Evolutionary conservation across 2,888 invertebrate genomes (phyloP), one percentile per base, ranked within the genome.

Genomic region (Melolontha melolontha): DNA sequence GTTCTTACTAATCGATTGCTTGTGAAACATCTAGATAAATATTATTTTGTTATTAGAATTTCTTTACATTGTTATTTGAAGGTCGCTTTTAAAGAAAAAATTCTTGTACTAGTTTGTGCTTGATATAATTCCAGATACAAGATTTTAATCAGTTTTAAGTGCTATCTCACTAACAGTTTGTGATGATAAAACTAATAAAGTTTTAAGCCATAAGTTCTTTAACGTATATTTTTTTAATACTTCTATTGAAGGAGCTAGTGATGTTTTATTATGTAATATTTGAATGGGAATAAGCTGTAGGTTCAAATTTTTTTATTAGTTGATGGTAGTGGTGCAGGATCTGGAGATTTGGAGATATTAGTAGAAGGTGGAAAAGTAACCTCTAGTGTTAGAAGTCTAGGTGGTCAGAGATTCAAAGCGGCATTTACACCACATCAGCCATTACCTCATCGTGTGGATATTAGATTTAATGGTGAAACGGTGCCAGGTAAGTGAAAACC

Each of bases 321-420:
- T 84, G 97, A 98, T 84, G 97, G 97, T 66, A 93, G 95, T 68
- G 89, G 91, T 73, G 97, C 98, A n/a, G 98, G 98, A 41, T 95
- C 96, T 2, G 98, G 98, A 12, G 97, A 97, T 84, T 85, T 98
- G 74, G 98, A 98, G 84, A 93, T 98, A 74, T 89, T 97, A 72
- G 97, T 97, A 7, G 97, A 97, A 79, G 97, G 96, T 42, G 94
- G 97, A 4, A 91, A 96, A 72, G 97, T 98, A 27, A 95, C 96
- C 7, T 97, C 97, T 75, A 95, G 95, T 64, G 97, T 98, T 11
- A 89, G 93, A 71, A 93, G 95, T 67, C 87, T 97, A 55, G 97
- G 97, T 50, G 92, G 92, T 44, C 95, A 97, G 80, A 87, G 93
- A 72, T 95, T 95, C 83, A 87, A 94, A 68, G 98, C 98, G 40